phyloP scores from a whole-genome alignment of 2,113 vertebrate species.

The Parotia lawesii region DNA sequence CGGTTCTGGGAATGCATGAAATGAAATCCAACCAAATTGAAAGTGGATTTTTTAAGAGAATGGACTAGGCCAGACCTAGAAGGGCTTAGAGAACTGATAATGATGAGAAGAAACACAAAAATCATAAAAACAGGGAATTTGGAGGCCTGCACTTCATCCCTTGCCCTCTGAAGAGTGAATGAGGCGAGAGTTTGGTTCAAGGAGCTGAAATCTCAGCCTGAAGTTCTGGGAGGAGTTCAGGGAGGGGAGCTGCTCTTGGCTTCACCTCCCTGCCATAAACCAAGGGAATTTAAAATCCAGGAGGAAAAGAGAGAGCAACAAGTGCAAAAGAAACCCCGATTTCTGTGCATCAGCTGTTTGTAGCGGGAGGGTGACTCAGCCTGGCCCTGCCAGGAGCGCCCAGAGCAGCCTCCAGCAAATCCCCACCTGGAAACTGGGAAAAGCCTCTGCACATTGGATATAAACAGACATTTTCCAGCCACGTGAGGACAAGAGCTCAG shows the following conservation, averaged over 20 bases:
- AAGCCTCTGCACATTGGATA: not conserved
- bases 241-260: not conserved
- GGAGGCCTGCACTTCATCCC: not conserved
- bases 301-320: not conserved
- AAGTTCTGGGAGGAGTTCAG: not conserved
- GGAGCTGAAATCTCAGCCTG: not conserved
- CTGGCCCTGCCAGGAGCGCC: not conserved
- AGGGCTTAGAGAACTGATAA: not conserved
- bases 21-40: not conserved
- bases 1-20: not conserved
- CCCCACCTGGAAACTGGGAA: conserved; percentile 33
- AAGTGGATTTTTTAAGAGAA: not conserved
- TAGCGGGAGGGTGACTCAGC: not conserved
- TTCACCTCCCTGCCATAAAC: not conserved
- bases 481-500: not conserved
- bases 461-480: conserved; percentile 34
- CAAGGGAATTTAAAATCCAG: not conserved
- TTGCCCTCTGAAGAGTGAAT: not conserved
- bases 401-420: not conserved
- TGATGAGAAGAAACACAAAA: not conserved
- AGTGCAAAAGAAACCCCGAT: not conserved
- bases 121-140: not conserved
- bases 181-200: not conserved
- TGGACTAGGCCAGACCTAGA: not conserved
- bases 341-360: not conserved